Evolutionary conservation across 92 coral and sea anemone species (phyloP), one percentile per base, ranked within the genome.

Genomic region (Porites divaricata): DNA sequence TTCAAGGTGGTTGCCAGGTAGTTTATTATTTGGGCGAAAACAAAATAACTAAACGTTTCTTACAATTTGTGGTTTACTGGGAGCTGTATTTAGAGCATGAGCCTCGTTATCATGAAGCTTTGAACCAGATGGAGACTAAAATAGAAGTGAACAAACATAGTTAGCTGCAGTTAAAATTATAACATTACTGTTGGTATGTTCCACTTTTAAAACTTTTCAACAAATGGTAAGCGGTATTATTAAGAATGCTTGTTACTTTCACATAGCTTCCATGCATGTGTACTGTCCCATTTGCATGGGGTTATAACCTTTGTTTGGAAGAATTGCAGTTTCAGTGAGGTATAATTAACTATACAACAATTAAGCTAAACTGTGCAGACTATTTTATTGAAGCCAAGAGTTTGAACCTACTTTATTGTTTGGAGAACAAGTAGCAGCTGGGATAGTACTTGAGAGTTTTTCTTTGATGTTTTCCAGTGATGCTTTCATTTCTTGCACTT

Each of bases 51-150:
- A 25, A 24, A 19, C 28, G 28, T 69, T 45, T 69, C 10, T 69
- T 69, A 69, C 74, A 69, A 69, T 41, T 69, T 69, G 53, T 69
- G 74, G 74, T 16, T 69, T 41, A 69, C 77, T 73, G 77, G 19
- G 54, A 73, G 77, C 77, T 73, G 63, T 61, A 73, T 23, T 73
- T 51, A 50, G 51, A 49, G 62, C 57, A 19, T 10, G 51, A 49
- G 62, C 57, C 77, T 73, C 57, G 35, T 73, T 48, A 28, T 48
- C 77, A 73, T 48, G 77, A 73, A 20, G 63, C 13, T 73, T 73
- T 48, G 59, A 48, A 73, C 77, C 77, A 73, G 77, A 73, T 48
- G 77, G 61, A 73, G 77, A 45, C 77, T 73, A 48, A 1, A 73
- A 73, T 49, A 73, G 74, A 73, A 73, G 61, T 50, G 61, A 73